Conservation (phyloP, 2,888 invertebrate genomes). For the Allacma fusca region DNA sequence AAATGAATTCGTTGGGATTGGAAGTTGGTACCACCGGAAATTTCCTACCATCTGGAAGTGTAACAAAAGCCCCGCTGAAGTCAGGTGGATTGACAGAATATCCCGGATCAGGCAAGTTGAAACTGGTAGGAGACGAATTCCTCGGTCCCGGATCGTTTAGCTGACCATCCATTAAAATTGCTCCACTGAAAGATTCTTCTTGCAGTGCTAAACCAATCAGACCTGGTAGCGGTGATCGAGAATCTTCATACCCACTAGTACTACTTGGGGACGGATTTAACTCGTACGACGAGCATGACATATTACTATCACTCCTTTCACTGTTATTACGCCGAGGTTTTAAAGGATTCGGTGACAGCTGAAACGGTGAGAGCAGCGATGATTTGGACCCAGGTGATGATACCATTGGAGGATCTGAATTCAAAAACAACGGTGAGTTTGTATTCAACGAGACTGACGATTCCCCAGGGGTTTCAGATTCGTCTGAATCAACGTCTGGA, state of each 20-base stretch:
- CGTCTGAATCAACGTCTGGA: background rate
- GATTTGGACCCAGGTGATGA: constrained; percentile 47
- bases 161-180: background rate
- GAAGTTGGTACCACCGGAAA: constrained; percentile 7
- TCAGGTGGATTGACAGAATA: background rate
- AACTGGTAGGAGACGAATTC: background rate
- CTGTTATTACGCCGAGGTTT: background rate
- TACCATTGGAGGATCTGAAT: constrained; percentile 49
- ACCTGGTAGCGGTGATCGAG: constrained; percentile 24
- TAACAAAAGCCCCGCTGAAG: constrained; percentile 17
- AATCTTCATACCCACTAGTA: constrained; percentile 10
- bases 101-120: background rate
- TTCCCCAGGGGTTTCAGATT: background rate
- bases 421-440: constrained; percentile 33
- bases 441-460: constrained; percentile 8
- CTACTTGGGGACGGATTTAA: constrained; percentile 10
- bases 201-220: constrained; percentile 16
- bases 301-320: background rate
- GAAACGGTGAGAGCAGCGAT: constrained; percentile 47
- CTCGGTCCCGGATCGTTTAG: background rate
- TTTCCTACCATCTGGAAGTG: constrained; percentile 21
- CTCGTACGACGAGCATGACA: constrained; percentile 14
- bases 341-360: constrained; percentile 21
- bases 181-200: constrained; percentile 7
- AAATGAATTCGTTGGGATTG: constrained; percentile 16